These are phyloP conservation scores for Copidosoma aretas DNA, from an alignment of 2,888 invertebrate genomes.

Conservation along the genomic window DNA sequence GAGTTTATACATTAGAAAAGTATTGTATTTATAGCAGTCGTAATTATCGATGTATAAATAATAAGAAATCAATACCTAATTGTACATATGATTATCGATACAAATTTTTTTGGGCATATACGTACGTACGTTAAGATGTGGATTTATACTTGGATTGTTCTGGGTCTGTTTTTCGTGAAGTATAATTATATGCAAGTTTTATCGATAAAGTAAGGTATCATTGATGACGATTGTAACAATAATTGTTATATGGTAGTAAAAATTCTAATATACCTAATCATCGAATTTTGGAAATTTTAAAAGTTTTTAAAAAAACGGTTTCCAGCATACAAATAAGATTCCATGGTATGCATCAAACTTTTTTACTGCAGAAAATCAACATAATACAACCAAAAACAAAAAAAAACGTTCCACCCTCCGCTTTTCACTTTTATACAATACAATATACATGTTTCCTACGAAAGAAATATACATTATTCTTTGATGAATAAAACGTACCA, in stretches of 20 bases:
- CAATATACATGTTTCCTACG: background rate
- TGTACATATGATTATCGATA: conserved; percentile 25
- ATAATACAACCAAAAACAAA: too few relatives aligned
- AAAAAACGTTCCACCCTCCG: background rate
- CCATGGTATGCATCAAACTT: conserved; percentile 1
- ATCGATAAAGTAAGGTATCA: background rate
- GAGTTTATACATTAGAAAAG: too few relatives aligned
- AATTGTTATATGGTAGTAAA: background rate
- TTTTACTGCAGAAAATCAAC: background rate
- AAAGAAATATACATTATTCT: background rate
- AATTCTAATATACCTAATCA: too few relatives aligned
- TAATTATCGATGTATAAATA: too few relatives aligned
- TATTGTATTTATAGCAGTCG: too few relatives aligned
- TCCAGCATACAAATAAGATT: background rate
- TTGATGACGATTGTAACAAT: background rate
- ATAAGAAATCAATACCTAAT: conserved; percentile 5
- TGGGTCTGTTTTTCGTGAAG: conserved; percentile 26
- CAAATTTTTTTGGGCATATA: conserved; percentile 28
- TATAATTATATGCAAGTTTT: conserved; percentile 10
- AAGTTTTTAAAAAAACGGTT: too few relatives aligned
- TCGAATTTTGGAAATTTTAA: too few relatives aligned
- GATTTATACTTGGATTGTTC: background rate
- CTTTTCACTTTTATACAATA: conserved; percentile 9
- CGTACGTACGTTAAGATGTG: too few relatives aligned
- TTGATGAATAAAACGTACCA: background rate